phyloP scores from a whole-genome alignment of 2,113 vertebrate species.

The Halcyon malimbica region DNA sequence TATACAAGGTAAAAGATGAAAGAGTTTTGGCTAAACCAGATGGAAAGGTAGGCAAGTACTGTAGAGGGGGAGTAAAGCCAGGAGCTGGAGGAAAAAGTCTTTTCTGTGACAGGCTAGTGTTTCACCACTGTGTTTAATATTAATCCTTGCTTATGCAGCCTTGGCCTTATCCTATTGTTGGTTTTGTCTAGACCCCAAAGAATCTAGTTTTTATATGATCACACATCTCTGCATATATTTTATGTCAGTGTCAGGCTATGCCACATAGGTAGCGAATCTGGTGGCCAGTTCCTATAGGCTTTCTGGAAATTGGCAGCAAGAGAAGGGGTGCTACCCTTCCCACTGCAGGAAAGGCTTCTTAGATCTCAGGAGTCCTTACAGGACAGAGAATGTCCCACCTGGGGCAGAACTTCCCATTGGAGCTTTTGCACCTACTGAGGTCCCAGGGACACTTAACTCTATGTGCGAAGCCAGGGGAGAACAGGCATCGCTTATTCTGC shows the following conservation, averaged over 20 bases:
- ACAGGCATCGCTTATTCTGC: neutral
- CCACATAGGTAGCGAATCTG: neutral
- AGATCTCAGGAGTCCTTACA: neutral
- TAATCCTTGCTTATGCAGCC: neutral
- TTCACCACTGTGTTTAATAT: neutral
- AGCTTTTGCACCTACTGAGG: neutral
- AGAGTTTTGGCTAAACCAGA: neutral
- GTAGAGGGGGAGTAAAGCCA: neutral
- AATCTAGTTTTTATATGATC: neutral
- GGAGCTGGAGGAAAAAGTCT: neutral
- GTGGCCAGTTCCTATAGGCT: neutral
- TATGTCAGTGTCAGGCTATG: neutral
- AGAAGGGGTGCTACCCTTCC: neutral
- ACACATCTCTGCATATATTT: neutral
- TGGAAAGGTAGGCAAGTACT: neutral
- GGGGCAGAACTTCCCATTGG: neutral
- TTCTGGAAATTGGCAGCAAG: neutral
- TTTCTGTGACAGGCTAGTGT: neutral
- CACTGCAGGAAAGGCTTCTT: neutral
- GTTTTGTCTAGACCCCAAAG: neutral
- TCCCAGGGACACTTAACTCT: neutral
- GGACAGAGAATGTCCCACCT: neutral
- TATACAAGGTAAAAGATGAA: neutral
- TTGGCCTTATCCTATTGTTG: neutral
- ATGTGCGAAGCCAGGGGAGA: neutral